A percentile compares a stretch with the other conserved stretches of the same genome.
Evolutionary conservation across 1,140 invertebrate species (phyloP).

Genomic region (Calliopsis andreniformis): DNA sequence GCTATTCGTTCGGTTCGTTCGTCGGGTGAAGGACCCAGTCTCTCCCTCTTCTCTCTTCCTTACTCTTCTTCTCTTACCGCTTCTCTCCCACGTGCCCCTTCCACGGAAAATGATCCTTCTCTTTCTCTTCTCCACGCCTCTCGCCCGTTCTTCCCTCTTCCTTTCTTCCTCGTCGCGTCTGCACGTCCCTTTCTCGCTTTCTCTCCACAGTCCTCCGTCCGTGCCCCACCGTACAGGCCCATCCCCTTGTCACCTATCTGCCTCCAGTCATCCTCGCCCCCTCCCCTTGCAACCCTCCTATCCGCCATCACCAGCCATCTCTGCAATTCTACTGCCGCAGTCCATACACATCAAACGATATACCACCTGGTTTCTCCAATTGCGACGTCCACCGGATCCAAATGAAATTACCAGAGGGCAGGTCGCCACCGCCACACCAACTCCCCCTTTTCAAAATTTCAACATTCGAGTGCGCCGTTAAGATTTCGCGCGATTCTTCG

Average conservation of each 20-base stretch:
- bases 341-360: constrained; percentile 53
- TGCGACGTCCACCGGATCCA: constrained; percentile 42
- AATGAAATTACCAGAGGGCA: constrained; percentile 45
- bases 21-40: constrained; percentile 69
- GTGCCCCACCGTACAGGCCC: constrained; percentile 16
- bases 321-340: constrained; percentile 41
- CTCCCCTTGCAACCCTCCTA: neutral
- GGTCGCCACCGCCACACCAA: neutral
- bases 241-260: constrained; percentile 55
- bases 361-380: constrained; percentile 51
- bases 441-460: no score
- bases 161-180: constrained; percentile 1
- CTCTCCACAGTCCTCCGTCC: constrained; percentile 30
- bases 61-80: constrained; percentile 34
- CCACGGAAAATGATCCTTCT: constrained; percentile 17
- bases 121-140: constrained; percentile 12
- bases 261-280: constrained; percentile 58
- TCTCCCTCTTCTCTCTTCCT: constrained; percentile 51
- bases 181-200: constrained; percentile 20
- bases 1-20: constrained; percentile 61
- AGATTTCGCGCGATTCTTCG: no score
- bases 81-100: constrained; percentile 52
- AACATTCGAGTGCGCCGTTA: no score
- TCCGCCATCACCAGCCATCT: constrained; percentile 47
- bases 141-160: constrained; percentile 16